Evolutionary conservation across 2,797 vertebrate species (phyloP).

Genomic region (Channa striata): DNA sequence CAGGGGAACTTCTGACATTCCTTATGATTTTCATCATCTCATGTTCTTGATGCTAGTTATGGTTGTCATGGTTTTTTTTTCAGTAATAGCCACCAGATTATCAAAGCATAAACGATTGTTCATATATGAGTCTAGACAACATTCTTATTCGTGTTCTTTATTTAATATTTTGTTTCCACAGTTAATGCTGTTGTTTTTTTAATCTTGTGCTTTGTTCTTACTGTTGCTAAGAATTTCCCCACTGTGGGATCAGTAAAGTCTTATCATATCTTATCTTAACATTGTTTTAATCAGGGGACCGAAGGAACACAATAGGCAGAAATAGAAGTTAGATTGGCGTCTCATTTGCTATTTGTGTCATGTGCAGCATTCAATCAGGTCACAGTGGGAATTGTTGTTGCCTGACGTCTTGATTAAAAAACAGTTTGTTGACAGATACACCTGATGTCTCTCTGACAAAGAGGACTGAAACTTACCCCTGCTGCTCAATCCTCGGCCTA

Average conservation of each 20-base stretch:
- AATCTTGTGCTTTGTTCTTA: too few species aligned
- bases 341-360: not conserved
- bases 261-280: too few species aligned
- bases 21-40: not conserved
- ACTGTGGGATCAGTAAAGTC: too few species aligned
- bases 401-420: not conserved
- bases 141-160: too few species aligned
- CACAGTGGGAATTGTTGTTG: conserved; percentile 19
- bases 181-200: too few species aligned
- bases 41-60: not conserved
- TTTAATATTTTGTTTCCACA: too few species aligned
- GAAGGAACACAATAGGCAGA: not conserved
- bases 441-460: conserved; percentile 19
- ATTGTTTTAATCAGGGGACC: not conserved
- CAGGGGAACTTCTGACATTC: not conserved
- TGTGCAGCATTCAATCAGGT: conserved; percentile 9
- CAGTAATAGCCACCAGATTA: too few species aligned
- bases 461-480: not conserved
- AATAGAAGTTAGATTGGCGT: not conserved
- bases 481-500: not conserved
- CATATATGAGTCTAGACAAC: not conserved
- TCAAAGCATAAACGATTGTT: too few species aligned
- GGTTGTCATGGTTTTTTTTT: too few species aligned
- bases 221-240: too few species aligned
- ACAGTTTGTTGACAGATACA: conserved; percentile 13